Evolutionary conservation across 2,797 vertebrate species (phyloP).

Genomic region (Poecile montanus): DNA sequence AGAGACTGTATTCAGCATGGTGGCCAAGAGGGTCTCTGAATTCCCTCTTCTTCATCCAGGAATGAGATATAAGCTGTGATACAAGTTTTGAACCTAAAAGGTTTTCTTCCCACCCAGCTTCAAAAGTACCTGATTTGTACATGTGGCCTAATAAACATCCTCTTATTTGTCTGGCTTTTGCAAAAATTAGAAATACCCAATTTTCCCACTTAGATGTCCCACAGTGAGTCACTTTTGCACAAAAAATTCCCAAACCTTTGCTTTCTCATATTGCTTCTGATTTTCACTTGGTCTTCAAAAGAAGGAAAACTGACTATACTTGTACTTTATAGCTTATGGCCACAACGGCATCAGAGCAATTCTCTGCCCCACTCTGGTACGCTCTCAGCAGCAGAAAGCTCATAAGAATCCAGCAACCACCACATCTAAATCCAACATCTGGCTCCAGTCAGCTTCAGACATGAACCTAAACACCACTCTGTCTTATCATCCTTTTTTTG

Average conservation of each 20-base stretch:
- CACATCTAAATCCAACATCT: background rate
- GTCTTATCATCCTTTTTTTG: background rate
- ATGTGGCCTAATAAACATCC: background rate
- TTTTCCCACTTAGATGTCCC: background rate
- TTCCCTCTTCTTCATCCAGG: background rate
- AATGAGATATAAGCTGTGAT: background rate
- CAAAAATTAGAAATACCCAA: background rate
- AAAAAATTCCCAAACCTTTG: background rate
- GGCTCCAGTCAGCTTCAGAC: background rate
- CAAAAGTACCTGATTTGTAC: background rate
- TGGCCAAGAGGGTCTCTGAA: background rate
- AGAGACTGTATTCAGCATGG: background rate
- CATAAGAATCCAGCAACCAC: background rate
- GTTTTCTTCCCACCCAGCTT: background rate
- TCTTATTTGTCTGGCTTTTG: background rate
- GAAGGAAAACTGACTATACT: background rate
- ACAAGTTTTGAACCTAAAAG: background rate
- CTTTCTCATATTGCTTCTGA: background rate
- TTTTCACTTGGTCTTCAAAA: background rate
- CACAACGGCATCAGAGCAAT: background rate
- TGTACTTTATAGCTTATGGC: background rate
- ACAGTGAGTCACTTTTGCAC: background rate
- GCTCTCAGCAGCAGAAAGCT: background rate
- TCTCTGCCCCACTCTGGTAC: background rate
- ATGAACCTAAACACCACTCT: background rate